Percentiles rank a stretch among this genome's conserved stretches.
phyloP scores from a whole-genome alignment of 1,140 invertebrate species.

The Hyphantria cunea region DNA sequence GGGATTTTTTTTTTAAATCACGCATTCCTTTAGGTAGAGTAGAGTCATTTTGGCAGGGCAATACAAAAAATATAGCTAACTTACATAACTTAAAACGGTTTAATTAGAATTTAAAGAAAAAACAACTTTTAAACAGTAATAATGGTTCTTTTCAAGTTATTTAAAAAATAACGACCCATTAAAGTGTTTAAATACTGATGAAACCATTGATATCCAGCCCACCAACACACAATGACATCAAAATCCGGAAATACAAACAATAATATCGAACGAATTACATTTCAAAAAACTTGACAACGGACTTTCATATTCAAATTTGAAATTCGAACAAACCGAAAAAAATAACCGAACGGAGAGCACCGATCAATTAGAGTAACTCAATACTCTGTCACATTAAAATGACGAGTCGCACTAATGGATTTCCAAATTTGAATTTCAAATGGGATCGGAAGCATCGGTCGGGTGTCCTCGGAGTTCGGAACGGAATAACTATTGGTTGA shows the following conservation, averaged over 20 bases:
- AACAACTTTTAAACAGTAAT: too few species aligned
- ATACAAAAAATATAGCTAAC: too few species aligned
- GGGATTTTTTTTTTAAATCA: too few species aligned
- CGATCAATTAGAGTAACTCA: slow-evolving; percentile 80
- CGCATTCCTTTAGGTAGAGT: too few species aligned
- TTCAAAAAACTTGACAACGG: slow-evolving; percentile 30
- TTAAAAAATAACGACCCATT: too few species aligned
- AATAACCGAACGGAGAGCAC: slow-evolving; percentile 42
- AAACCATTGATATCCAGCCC: slow-evolving; percentile 3
- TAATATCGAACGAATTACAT: slow-evolving; percentile 30
- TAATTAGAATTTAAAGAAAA: too few species aligned
- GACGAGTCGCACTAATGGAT: slow-evolving; percentile 78
- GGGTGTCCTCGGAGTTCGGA: slow-evolving; percentile 30
- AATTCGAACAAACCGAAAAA: slow-evolving; percentile 69
- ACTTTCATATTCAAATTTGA: slow-evolving; percentile 45
- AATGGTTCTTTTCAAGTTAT: too few species aligned
- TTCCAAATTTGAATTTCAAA: slow-evolving; percentile 77
- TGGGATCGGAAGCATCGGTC: slow-evolving; percentile 50
- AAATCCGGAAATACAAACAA: slow-evolving; percentile 27
- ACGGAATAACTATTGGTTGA: not conserved
- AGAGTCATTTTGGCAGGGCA: too few species aligned
- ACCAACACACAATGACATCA: slow-evolving; percentile 14
- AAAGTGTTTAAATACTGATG: too few species aligned
- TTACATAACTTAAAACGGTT: too few species aligned
- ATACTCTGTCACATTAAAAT: slow-evolving; percentile 80